Evolutionary conservation across 2,888 invertebrate genomes (phyloP).

Genomic region (Hipparchia semele): DNA sequence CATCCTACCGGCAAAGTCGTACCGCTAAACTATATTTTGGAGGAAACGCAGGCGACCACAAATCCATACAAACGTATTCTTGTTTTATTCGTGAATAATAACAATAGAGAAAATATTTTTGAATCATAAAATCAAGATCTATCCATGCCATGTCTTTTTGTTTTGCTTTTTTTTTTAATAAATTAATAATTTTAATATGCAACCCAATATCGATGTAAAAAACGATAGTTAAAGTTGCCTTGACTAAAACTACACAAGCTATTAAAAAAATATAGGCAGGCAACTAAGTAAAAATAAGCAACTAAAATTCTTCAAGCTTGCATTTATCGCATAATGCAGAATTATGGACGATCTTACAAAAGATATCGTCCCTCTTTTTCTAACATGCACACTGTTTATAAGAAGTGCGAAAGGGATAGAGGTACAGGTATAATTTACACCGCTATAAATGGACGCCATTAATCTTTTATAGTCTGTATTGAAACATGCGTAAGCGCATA

Average conservation of each 20-base stretch:
- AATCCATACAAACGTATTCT: too few relatives aligned
- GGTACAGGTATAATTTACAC: slow-evolving; percentile 58
- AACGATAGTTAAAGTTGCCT: too few relatives aligned
- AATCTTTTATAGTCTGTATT: slow-evolving; percentile 66
- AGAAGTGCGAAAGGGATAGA: slow-evolving; percentile 50
- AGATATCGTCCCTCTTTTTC: slow-evolving; percentile 27
- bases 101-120: too few relatives aligned
- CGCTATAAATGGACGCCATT: slow-evolving; percentile 65
- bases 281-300: background rate
- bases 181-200: too few relatives aligned
- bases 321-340: slow-evolving; percentile 17
- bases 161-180: too few relatives aligned
- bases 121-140: too few relatives aligned
- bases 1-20: too few relatives aligned
- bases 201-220: too few relatives aligned
- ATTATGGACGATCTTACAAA: slow-evolving; percentile 26
- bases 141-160: too few relatives aligned
- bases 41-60: too few relatives aligned
- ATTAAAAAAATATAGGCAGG: background rate
- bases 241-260: background rate
- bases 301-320: slow-evolving; percentile 18
- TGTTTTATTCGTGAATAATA: too few relatives aligned
- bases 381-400: slow-evolving; percentile 14
- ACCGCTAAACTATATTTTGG: too few relatives aligned
- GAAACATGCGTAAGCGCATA: slow-evolving; percentile 60